These are phyloP conservation scores for Strix aluco DNA, from an alignment of 2,113 vertebrate species.

Conservation along the genomic window DNA sequence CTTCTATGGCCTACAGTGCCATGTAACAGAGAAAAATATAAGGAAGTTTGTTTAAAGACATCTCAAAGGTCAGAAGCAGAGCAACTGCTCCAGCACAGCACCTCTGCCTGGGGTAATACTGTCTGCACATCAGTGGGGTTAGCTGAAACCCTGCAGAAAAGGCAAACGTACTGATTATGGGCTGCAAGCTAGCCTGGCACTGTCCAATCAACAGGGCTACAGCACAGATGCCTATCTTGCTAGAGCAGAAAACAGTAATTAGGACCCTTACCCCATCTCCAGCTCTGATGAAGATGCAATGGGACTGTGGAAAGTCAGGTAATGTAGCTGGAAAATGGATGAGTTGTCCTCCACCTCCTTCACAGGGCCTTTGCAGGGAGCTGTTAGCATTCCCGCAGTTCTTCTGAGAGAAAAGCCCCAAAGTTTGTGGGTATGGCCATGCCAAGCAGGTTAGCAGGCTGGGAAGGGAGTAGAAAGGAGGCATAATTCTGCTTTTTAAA, in stretches of 20 bases:
- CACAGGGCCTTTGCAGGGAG: not conserved
- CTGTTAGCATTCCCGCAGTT: not conserved
- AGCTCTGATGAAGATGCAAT: not conserved
- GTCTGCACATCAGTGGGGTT: not conserved
- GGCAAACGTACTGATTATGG: not conserved
- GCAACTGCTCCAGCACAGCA: not conserved
- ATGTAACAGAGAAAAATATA: not conserved
- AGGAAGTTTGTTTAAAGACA: not conserved
- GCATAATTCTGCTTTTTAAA: not conserved
- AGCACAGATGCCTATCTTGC: not conserved
- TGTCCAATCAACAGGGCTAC: fast-evolving
- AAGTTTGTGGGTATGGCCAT: not conserved
- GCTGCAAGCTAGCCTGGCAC: not conserved
- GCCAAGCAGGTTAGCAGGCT: not conserved
- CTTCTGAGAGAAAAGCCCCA: not conserved
- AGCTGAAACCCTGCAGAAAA: not conserved
- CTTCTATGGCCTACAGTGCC: not conserved
- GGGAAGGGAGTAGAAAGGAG: not conserved
- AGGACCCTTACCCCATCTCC: not conserved
- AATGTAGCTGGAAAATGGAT: not conserved
- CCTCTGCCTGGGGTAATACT: not conserved
- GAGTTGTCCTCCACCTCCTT: not conserved
- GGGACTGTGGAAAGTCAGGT: not conserved
- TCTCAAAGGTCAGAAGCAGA: not conserved
- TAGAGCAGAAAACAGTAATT: not conserved